A percentile compares a stretch with the other conserved stretches of the same genome.
Evolutionary conservation across 2,113 vertebrate species (phyloP).

Genomic region (Zosterops lateralis): DNA sequence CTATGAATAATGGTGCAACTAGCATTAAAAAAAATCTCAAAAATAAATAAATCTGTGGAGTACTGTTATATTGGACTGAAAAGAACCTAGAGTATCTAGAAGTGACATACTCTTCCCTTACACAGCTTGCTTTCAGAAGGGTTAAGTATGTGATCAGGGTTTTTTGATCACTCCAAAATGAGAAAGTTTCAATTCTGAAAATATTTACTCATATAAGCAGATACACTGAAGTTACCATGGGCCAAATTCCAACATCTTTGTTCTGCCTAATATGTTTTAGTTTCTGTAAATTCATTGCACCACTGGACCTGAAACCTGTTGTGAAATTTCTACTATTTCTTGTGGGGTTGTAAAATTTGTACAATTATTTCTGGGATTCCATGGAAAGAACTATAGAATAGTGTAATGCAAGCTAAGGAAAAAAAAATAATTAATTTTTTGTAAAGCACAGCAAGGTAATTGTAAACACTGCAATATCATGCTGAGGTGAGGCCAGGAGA

Average conservation of each 20-base stretch:
- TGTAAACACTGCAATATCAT: neutral
- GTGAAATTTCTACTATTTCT: neutral
- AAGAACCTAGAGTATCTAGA: neutral
- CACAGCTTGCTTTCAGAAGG: neutral
- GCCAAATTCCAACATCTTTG: neutral
- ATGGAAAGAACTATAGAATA: neutral
- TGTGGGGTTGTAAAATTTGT: neutral
- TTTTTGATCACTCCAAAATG: neutral
- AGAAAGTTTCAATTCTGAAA: neutral
- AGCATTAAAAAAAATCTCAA: neutral
- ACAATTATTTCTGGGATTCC: neutral
- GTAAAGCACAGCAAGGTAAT: neutral
- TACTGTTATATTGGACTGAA: neutral
- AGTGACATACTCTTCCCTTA: neutral
- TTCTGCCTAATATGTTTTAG: neutral
- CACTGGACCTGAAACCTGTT: neutral
- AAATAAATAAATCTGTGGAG: neutral
- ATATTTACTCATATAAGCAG: neutral
- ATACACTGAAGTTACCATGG: neutral
- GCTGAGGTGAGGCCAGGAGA: neutral
- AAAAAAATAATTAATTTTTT: neutral
- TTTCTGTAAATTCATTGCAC: neutral
- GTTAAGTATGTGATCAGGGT: neutral
- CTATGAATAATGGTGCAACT: neutral
- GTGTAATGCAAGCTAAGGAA: neutral